Evolutionary conservation across 2,888 invertebrate species (phyloP).

Genomic region (Limnephilus auricula): DNA sequence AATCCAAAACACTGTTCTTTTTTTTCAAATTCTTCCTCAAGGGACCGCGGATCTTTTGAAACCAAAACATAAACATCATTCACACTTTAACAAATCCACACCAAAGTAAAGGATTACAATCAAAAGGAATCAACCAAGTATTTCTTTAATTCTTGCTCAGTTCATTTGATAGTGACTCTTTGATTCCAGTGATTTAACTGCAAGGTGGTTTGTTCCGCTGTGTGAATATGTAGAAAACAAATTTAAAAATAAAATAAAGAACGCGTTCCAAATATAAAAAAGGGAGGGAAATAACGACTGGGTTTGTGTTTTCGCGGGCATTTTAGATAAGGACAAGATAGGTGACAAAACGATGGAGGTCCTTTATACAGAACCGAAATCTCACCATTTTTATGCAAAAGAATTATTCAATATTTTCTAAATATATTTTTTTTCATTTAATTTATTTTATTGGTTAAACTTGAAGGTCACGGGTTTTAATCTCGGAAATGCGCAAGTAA

Average conservation of each 20-base stretch:
- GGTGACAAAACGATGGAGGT: slow-evolving; percentile 65
- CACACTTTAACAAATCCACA: background rate
- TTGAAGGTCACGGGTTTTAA: too few relatives aligned
- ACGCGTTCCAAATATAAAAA: slow-evolving; percentile 62
- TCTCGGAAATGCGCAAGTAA: too few relatives aligned
- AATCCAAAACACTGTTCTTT: slow-evolving; percentile 29
- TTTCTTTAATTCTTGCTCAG: background rate
- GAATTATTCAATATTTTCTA: background rate
- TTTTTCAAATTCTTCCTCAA: background rate
- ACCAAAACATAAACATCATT: slow-evolving; percentile 26
- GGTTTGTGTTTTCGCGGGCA: slow-evolving; percentile 65
- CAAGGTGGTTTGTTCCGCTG: background rate
- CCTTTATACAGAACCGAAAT: background rate
- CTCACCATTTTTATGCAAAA: background rate
- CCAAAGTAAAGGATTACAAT: background rate
- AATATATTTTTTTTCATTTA: background rate
- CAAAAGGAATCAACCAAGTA: background rate
- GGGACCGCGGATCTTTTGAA: slow-evolving; percentile 15
- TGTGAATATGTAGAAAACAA: slow-evolving; percentile 37
- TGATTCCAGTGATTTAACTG: background rate
- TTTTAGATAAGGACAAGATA: slow-evolving; percentile 66
- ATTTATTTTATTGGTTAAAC: too few relatives aligned
- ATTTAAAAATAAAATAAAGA: slow-evolving; percentile 54
- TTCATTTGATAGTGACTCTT: background rate
- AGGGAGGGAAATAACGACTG: slow-evolving; percentile 61